phyloP scores from a whole-genome alignment of 2,888 invertebrate species.

The Athrips mouffetella region DNA sequence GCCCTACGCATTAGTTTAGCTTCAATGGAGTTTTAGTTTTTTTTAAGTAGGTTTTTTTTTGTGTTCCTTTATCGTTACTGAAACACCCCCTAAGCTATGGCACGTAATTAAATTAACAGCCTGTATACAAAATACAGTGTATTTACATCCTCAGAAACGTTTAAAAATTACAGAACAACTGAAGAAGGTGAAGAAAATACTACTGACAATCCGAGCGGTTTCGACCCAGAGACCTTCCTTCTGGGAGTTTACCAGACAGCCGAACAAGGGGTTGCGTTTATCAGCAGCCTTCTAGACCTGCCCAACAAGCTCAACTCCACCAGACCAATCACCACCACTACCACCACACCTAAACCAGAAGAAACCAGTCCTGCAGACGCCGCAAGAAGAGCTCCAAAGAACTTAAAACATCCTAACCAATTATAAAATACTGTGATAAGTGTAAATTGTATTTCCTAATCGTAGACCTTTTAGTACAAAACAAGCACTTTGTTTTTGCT shows the following conservation, averaged over 20 bases:
- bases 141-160: too few species aligned
- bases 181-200: slow-evolving; percentile 46
- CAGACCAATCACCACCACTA: slow-evolving; percentile 37
- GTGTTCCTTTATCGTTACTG: too few species aligned
- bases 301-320: slow-evolving; percentile 57
- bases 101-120: too few species aligned
- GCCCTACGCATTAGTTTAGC: too few species aligned
- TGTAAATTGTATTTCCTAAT: too few species aligned
- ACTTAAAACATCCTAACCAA: slow-evolving; percentile 66
- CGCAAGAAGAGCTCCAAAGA: slow-evolving; percentile 50
- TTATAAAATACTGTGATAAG: too few species aligned
- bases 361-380: slow-evolving; percentile 28
- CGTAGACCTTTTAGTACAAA: slow-evolving; percentile 56
- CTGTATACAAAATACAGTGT: too few species aligned
- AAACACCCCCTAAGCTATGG: too few species aligned
- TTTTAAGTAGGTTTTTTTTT: too few species aligned
- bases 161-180: slow-evolving; percentile 31
- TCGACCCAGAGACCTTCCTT: slow-evolving; percentile 82
- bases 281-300: slow-evolving; percentile 81
- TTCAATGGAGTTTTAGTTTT: too few species aligned
- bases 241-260: slow-evolving; percentile 84
- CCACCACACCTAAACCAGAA: slow-evolving; percentile 39
- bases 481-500: slow-evolving; percentile 52
- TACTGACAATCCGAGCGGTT: too few species aligned
- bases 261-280: slow-evolving; percentile 83